Base-by-base conservation (phyloP, 64 coral and sea anemone species). In the Montipora capricornis region DNA sequence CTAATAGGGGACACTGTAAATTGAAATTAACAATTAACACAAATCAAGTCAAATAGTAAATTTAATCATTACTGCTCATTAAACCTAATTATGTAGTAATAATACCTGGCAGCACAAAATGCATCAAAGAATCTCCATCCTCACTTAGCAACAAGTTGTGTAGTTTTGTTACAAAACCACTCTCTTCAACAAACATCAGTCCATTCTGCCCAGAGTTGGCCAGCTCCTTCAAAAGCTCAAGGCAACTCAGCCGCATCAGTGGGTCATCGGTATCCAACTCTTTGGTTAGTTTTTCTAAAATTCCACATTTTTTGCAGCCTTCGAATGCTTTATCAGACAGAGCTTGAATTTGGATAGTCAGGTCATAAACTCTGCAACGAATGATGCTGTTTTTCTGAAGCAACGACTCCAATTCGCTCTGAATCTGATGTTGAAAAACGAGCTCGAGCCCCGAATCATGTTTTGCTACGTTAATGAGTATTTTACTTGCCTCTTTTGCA, bases 231-330 rank as follows among this genome's bases (percentile, higher is more conserved):
- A 99, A 49, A 6, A 99, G 87, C 90, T 99, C 98, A 68, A 96
- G 67, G 47, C 98, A 96, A 67, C 96, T 99, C 89, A 96, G 90
- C 3, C 91, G 92, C 11, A 96, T 79, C 58, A 99, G 76, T 50
- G 96, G 58, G 82, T 99, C 98, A 70, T 95, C 93, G 12, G 92
- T 89, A 71, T 96, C 85, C 53, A 99, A 80, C 83, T 99, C 95
- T 64, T 78, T 66, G 75, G 88, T 77, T 22, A 99, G 26, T 75
- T 87, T 94, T 29, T 88, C 92, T 49, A 99, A 86, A 68, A 99
- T 83, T 16, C 89, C 91, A 10, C 68, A 69, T 26, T 44, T 83
- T 64, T 74, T 95, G 44, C 95, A 86, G 44, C 74, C 44, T 52
- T 84, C 13, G 47, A 92, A 91, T 4, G 92, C 92, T 62, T 89